Evolutionary conservation across 2,797 vertebrate genomes (phyloP).

Genomic region (Cossypha niveicapilla): DNA sequence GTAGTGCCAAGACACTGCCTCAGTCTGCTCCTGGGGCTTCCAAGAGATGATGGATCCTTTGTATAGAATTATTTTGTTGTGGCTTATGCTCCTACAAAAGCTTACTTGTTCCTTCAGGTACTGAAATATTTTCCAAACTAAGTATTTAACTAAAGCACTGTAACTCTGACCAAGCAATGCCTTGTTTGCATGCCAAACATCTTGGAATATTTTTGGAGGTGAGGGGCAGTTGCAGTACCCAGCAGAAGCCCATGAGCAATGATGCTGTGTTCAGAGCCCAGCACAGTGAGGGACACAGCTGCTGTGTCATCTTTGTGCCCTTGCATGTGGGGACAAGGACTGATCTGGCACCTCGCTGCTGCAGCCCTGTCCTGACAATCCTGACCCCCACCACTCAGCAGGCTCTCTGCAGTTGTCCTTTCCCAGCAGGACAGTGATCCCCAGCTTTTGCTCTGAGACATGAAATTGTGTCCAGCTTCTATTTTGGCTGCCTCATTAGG

Average conservation of each 20-base stretch:
- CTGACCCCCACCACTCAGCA: background rate
- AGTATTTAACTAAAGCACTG: slow-evolving; percentile 28
- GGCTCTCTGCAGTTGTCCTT: background rate
- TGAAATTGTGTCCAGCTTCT: background rate
- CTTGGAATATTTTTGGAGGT: background rate
- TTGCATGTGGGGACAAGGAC: background rate
- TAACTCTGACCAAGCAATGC: slow-evolving; percentile 4
- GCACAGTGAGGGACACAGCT: rapidly evolving
- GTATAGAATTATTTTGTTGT: background rate
- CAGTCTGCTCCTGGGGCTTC: background rate
- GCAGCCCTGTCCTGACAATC: background rate
- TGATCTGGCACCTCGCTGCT: rapidly evolving
- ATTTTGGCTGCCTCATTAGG: background rate
- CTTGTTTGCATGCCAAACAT: slow-evolving; percentile 29
- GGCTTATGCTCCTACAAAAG: background rate
- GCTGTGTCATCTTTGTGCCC: background rate
- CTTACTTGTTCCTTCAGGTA: background rate
- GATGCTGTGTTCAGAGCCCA: background rate
- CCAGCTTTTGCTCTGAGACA: background rate
- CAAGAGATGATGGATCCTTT: background rate
- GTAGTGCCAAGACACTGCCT: background rate
- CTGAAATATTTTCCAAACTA: slow-evolving; percentile 32
- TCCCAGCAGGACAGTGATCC: background rate
- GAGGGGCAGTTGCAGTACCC: background rate
- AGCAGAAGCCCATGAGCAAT: background rate